Percentiles rank a stretch among this genome's conserved stretches.
These are phyloP conservation scores for Heteromurus nitidus DNA, from an alignment of 2,888 invertebrate genomes.

Conservation along the genomic window DNA sequence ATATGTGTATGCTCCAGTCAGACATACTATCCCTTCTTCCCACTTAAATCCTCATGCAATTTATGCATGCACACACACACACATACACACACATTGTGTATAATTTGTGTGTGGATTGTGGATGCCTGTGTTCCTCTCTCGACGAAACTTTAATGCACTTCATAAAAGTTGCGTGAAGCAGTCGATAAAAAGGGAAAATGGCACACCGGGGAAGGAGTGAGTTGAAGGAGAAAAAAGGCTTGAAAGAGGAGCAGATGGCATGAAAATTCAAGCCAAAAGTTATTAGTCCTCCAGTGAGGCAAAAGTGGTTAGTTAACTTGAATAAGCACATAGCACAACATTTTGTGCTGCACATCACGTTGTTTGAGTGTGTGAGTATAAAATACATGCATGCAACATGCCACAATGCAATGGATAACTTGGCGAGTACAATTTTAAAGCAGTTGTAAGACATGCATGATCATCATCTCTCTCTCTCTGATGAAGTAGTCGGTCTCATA, in stretches of 20 bases:
- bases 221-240: neutral
- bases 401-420: too few species aligned
- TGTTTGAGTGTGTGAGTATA: too few species aligned
- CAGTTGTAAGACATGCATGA: too few species aligned
- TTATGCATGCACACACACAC: neutral
- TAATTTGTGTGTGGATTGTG: slow-evolving; percentile 1
- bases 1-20: too few species aligned
- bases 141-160: slow-evolving; percentile 41
- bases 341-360: too few species aligned
- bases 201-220: slow-evolving; percentile 27
- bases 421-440: too few species aligned
- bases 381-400: too few species aligned
- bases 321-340: neutral
- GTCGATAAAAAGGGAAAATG: slow-evolving; percentile 45
- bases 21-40: too few species aligned
- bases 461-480: too few species aligned
- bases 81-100: neutral
- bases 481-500: too few species aligned
- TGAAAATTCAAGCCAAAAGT: slow-evolving; percentile 17
- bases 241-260: slow-evolving; percentile 44
- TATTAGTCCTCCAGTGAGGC: slow-evolving; percentile 14
- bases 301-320: neutral
- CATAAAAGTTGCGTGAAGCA: slow-evolving; percentile 51
- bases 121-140: neutral
- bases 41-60: slow-evolving; percentile 1